Percentiles rank a stretch among this genome's conserved stretches.
Evolutionary conservation across 2,113 vertebrate species (phyloP).

Genomic region (Ailurus styani): DNA sequence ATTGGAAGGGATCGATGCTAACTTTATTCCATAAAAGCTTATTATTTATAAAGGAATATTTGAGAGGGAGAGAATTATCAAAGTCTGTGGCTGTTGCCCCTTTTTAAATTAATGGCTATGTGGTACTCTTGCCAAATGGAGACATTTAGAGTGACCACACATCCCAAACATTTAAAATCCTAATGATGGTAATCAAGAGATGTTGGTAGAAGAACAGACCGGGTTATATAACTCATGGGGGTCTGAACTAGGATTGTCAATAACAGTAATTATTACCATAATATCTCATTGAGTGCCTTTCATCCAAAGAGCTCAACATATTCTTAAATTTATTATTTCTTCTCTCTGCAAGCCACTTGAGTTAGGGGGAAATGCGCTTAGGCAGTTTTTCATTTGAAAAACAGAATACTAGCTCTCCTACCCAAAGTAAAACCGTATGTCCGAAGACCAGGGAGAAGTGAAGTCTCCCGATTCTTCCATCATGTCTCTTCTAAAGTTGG

Average conservation of each 20-base stretch:
- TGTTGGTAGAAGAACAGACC: not conserved
- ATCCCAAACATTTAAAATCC: not conserved
- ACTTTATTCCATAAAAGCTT: constrained; percentile 26
- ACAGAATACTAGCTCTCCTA: not conserved
- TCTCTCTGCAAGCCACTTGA: not conserved
- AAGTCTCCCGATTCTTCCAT: not conserved
- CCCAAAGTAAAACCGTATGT: not conserved
- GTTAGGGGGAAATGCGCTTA: not conserved
- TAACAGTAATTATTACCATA: not conserved
- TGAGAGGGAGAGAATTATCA: not conserved
- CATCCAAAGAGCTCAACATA: not conserved
- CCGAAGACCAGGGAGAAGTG: not conserved
- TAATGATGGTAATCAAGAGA: not conserved
- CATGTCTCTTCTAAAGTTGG: not conserved
- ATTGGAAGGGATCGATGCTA: constrained; percentile 3
- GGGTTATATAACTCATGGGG: not conserved
- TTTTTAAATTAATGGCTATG: not conserved
- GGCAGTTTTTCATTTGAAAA: constrained; percentile 12
- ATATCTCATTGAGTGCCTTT: not conserved
- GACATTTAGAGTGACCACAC: not conserved
- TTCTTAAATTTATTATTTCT: not conserved
- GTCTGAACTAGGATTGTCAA: not conserved
- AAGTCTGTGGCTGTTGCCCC: not conserved
- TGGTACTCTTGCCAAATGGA: not conserved
- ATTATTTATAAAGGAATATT: not conserved